These are phyloP conservation scores for Piprites chloris DNA, from an alignment of 2,113 vertebrate genomes.

Conservation along the genomic window DNA sequence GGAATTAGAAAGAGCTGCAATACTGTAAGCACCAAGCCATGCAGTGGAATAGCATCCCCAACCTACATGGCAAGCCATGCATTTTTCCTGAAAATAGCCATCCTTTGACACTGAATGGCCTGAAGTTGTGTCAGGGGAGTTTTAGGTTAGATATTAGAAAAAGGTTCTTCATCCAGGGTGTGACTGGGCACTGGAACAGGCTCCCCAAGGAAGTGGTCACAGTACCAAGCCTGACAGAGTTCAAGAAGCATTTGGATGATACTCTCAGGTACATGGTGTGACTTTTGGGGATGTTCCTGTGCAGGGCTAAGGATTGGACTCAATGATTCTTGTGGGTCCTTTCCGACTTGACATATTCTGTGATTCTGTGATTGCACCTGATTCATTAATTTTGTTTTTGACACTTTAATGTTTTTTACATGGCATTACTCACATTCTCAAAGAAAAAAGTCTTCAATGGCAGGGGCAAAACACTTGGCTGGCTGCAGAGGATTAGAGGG, in stretches of 20 bases:
- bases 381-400: neutral
- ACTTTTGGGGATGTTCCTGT: neutral
- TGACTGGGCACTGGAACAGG: neutral
- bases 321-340: too few species aligned
- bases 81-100: neutral
- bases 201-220: neutral
- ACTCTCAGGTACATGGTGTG: neutral
- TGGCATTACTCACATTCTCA: neutral
- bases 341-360: neutral
- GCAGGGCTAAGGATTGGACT: neutral
- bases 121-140: neutral
- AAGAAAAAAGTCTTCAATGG: neutral
- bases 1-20: neutral
- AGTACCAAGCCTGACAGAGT: neutral
- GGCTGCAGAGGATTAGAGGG: neutral
- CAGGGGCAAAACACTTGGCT: neutral
- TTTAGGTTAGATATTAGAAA: neutral
- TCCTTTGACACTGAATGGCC: neutral
- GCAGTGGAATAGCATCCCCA: neutral
- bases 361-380: neutral
- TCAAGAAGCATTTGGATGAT: neutral
- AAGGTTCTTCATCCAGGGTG: neutral
- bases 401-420: neutral
- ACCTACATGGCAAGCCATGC: neutral
- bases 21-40: neutral